A percentile compares a stretch with the other conserved stretches of the same genome.
These are phyloP conservation scores for Carassius carassius DNA, from an alignment of 2,113 vertebrate species.

Conservation along the genomic window DNA sequence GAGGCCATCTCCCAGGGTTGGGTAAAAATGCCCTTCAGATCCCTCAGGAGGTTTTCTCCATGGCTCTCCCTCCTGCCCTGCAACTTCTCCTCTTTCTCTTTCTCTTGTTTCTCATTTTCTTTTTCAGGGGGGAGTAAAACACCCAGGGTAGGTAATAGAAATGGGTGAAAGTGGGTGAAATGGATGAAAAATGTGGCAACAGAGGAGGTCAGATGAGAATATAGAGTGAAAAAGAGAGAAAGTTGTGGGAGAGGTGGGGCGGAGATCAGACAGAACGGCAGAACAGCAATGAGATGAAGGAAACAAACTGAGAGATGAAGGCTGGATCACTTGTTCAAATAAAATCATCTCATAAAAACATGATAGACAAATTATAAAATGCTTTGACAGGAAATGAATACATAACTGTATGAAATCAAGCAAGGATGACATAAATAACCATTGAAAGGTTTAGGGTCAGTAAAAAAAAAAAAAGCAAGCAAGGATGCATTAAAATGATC, in stretches of 20 bases:
- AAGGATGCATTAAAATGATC: background rate
- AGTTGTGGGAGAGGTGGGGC: background rate
- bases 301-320: slow-evolving; percentile 16
- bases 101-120: slow-evolving; percentile 67
- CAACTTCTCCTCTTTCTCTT: slow-evolving; percentile 69
- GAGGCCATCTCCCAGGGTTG: slow-evolving; percentile 78
- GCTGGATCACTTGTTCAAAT: slow-evolving; percentile 2
- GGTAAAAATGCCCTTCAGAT: slow-evolving; percentile 81
- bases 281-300: background rate
- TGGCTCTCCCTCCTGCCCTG: slow-evolving; percentile 74
- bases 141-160: slow-evolving; percentile 13
- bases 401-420: background rate
- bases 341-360: slow-evolving; percentile 7
- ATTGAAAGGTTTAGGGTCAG: background rate
- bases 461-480: background rate
- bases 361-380: background rate
- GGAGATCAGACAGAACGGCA: background rate
- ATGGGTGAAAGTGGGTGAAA: slow-evolving; percentile 9
- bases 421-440: background rate
- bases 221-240: background rate
- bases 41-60: slow-evolving; percentile 78
- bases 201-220: background rate
- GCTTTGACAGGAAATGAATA: background rate
- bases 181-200: slow-evolving; percentile 37
- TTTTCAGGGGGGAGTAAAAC: slow-evolving; percentile 65